Conservation (phyloP, 2,113 vertebrate genomes). For the Coptodon bakossiorum region DNA sequence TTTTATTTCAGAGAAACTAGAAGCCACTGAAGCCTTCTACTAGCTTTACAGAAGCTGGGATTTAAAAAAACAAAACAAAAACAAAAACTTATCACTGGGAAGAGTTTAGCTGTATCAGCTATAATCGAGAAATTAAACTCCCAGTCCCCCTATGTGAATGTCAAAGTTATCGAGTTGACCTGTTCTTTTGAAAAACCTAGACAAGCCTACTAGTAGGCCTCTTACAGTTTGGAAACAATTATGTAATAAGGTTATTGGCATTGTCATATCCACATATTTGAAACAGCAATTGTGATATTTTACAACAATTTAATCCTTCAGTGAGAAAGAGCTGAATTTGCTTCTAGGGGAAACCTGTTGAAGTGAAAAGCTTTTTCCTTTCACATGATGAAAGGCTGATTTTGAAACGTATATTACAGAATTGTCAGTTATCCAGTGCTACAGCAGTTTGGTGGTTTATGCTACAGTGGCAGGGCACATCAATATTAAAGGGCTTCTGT, state of each 20-base stretch:
- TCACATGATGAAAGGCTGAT: background rate
- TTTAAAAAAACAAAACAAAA: background rate
- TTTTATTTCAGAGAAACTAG: background rate
- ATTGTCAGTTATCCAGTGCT: constrained; percentile 28
- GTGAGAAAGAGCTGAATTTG: background rate
- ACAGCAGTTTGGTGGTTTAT: constrained; percentile 40
- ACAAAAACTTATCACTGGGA: background rate
- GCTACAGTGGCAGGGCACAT: constrained; percentile 52
- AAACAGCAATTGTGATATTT: background rate
- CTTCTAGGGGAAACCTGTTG: constrained; percentile 28
- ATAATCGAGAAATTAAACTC: background rate
- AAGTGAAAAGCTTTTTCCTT: background rate
- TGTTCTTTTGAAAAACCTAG: background rate
- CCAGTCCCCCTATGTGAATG: background rate
- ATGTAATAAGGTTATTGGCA: background rate
- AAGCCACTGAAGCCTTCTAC: background rate
- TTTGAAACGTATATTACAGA: constrained; percentile 38
- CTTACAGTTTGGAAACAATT: background rate
- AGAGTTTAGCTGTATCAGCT: background rate
- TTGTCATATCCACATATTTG: background rate
- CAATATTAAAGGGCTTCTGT: constrained; percentile 64
- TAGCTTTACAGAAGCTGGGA: background rate
- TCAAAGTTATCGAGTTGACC: background rate
- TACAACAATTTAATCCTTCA: background rate
- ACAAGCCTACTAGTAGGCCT: background rate